phyloP scores from a whole-genome alignment of 37 sponge, comb jelly and placozoan species.

The Chondrilla cf. caribensis region DNA sequence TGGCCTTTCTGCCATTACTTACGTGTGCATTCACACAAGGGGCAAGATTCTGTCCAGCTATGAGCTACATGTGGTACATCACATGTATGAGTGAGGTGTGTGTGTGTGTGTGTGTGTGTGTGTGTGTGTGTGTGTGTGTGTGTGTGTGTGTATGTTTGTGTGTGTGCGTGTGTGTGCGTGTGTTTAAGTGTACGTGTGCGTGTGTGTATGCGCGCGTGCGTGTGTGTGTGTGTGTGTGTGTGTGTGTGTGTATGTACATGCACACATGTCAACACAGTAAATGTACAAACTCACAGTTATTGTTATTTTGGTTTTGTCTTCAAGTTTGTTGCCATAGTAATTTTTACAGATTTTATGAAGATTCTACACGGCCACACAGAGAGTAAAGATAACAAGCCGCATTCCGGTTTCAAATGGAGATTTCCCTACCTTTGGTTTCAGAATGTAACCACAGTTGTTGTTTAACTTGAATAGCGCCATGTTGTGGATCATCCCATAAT shows the following conservation, averaged over 20 bases:
- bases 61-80: background rate
- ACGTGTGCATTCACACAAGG: background rate
- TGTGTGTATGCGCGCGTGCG: background rate
- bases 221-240: background rate
- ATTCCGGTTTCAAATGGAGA: no score
- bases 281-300: background rate
- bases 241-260: background rate
- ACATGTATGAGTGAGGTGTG: background rate
- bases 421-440: constrained; percentile 82
- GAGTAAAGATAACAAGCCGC: background rate
- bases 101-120: background rate
- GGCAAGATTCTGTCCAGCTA: background rate
- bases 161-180: background rate
- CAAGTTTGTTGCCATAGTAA: background rate
- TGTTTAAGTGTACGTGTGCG: background rate
- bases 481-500: constrained; percentile 68
- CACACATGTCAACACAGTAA: background rate
- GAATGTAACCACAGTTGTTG: constrained; percentile 81
- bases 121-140: background rate
- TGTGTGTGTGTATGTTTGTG: background rate
- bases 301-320: background rate
- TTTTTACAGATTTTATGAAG: background rate
- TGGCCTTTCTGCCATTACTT: background rate
- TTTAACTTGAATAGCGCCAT: constrained; percentile 83
- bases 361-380: background rate